These are phyloP conservation scores for Lomographa bimaculata DNA, from an alignment of 2,888 invertebrate species.

Conservation along the genomic window DNA sequence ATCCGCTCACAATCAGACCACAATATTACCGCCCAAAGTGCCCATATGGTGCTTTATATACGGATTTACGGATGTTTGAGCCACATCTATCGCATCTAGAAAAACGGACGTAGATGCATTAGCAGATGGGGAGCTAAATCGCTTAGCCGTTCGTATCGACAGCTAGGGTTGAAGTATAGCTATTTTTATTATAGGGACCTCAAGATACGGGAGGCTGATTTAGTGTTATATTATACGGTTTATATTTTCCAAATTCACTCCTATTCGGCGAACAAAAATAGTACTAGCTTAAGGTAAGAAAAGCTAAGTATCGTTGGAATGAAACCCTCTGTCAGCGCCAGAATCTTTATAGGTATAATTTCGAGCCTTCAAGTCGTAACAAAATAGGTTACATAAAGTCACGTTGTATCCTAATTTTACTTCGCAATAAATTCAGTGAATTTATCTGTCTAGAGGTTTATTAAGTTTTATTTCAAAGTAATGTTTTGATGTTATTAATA, in stretches of 20 bases:
- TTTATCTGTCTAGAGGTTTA: no score
- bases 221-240: constrained; percentile 33
- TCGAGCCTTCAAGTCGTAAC: constrained; percentile 8
- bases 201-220: constrained; percentile 24
- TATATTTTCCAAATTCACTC: constrained; percentile 4
- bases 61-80: constrained; percentile 66
- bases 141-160: constrained; percentile 50
- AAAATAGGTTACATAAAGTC: neutral
- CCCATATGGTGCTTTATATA: constrained; percentile 55
- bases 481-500: no score
- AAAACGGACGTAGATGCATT: constrained; percentile 68
- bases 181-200: constrained; percentile 46
- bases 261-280: neutral
- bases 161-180: constrained; percentile 44
- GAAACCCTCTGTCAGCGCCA: constrained; percentile 6
- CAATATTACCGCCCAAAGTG: constrained; percentile 44
- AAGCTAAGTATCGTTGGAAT: constrained; percentile 10
- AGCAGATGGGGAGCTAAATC: constrained; percentile 55
- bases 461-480: no score
- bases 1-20: constrained; percentile 26
- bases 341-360: constrained; percentile 12
- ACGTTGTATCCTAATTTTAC: no score
- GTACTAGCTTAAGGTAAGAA: constrained; percentile 3
- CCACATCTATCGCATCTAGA: constrained; percentile 58
- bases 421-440: no score